Percentiles rank a stretch among this genome's conserved stretches.
Evolutionary conservation across 1,140 invertebrate genomes (phyloP).

Genomic region (Euura lappo): DNA sequence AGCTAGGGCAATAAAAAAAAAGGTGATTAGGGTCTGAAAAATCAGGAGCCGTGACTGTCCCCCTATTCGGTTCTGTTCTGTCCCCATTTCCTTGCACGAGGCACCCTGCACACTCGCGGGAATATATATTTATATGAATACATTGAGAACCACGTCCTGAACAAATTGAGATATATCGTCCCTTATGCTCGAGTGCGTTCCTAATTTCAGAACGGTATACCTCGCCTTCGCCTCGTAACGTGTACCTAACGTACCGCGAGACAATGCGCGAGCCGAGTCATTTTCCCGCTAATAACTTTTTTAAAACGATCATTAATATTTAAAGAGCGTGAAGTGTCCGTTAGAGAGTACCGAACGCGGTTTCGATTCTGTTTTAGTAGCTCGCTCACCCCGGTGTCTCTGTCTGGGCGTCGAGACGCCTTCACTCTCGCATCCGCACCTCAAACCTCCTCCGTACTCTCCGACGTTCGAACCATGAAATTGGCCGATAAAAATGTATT

Average conservation of each 20-base stretch:
- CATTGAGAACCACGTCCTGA: constrained; percentile 9
- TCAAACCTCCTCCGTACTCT: neutral
- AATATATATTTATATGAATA: constrained; percentile 9
- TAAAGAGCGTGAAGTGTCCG: neutral
- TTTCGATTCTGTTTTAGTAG: neutral
- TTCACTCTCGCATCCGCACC: neutral
- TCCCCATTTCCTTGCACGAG: neutral
- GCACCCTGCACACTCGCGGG: neutral
- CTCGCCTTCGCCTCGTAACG: neutral
- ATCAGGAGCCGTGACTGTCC: constrained; percentile 32
- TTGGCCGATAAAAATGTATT: neutral
- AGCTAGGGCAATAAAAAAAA: neutral
- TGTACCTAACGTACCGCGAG: neutral
- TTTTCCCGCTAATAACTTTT: constrained; percentile 26
- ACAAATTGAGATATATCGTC: constrained; percentile 14
- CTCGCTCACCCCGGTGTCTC: neutral
- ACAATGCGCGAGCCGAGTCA: constrained; percentile 18
- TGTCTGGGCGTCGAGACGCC: neutral
- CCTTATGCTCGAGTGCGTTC: neutral
- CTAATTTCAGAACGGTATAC: neutral
- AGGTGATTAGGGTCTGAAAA: constrained; percentile 34
- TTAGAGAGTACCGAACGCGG: no score
- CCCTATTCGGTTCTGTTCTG: neutral
- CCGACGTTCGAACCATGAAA: neutral
- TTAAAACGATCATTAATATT: constrained; percentile 17